Base-by-base conservation (phyloP, 2,113 vertebrate genomes). In the Dipodomys merriami region DNA sequence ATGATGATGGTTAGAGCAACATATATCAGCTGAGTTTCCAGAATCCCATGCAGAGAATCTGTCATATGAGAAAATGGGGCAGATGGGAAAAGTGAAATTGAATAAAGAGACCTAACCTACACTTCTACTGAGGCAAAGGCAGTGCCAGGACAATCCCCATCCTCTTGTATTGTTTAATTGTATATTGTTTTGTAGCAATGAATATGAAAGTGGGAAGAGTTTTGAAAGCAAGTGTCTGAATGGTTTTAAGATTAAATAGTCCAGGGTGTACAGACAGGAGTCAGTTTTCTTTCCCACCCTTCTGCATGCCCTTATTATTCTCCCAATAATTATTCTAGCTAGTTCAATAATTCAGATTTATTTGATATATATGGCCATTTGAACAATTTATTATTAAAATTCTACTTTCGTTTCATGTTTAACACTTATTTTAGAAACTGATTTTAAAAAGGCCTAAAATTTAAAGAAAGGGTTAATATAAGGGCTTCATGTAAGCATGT, bases 61-160 rank as follows among this genome's bases (percentile, higher is more conserved):
- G 90, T 85, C 82, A 95, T 83, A 93, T 95, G 94, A 97, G 91
- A 93, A 96, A 96, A 65, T 67, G 23, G 29, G 83, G 23, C 91
- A 96, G 93, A 90, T 91, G 96, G 91, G 67, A 85, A 94, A 94
- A 91, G 5, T 97, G 95, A 96, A 95, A 90, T 83, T 96, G 94
- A 96, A 46, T 93, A 80, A 96, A 79, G 91, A 95, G 86, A 83
- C 20, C 83, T 12, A 69, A 20, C 35, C 78, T 80, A 78, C 5
- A n/a, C 1, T 25, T 65, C 67, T 73, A 82, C 83, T 49, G 80
- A 30, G n/a, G 57, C 82, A 78, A 44, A 65, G 76, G 25, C 20
- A 67, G 16, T 96, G 87, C 89, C 84, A 94, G 10, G 25, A 74
- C 30, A 68, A 2, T 18, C 10, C 20, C 22, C 11, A 15, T 7